Evolutionary conservation across 2,888 invertebrate species (phyloP).

Genomic region (Chymomyza caudatula): DNA sequence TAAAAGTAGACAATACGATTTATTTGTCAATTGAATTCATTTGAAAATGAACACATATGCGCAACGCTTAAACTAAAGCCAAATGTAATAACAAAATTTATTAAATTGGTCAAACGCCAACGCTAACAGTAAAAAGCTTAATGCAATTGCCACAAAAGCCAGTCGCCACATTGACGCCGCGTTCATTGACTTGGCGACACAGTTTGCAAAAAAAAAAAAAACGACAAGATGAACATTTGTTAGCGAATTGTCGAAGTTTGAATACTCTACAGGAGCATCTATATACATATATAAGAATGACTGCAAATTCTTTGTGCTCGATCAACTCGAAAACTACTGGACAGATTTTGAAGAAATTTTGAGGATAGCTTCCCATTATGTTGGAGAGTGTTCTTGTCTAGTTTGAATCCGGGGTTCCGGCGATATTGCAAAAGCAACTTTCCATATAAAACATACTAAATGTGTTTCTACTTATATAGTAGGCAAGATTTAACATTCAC

Average conservation of each 20-base stretch:
- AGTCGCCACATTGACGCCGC: conserved; percentile 14
- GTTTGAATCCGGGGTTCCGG: too few species aligned
- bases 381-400: too few species aligned
- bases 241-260: not conserved
- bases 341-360: too few species aligned
- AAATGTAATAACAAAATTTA: not conserved
- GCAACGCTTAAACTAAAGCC: not conserved
- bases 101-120: conserved; percentile 10
- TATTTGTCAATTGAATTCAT: not conserved
- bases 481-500: too few species aligned
- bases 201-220: conserved; percentile 23
- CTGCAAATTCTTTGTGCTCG: too few species aligned
- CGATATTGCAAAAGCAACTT: too few species aligned
- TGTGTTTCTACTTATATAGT: too few species aligned
- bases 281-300: too few species aligned
- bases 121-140: not conserved
- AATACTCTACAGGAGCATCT: not conserved
- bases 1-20: conserved; percentile 57
- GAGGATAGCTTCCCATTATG: too few species aligned
- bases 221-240: conserved; percentile 3
- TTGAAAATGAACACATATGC: not conserved
- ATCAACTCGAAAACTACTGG: too few species aligned
- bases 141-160: conserved; percentile 18
- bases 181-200: conserved; percentile 63
- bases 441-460: too few species aligned